These are phyloP conservation scores for Lepus timidus DNA, from an alignment of 2,113 vertebrate species.

Conservation along the genomic window DNA sequence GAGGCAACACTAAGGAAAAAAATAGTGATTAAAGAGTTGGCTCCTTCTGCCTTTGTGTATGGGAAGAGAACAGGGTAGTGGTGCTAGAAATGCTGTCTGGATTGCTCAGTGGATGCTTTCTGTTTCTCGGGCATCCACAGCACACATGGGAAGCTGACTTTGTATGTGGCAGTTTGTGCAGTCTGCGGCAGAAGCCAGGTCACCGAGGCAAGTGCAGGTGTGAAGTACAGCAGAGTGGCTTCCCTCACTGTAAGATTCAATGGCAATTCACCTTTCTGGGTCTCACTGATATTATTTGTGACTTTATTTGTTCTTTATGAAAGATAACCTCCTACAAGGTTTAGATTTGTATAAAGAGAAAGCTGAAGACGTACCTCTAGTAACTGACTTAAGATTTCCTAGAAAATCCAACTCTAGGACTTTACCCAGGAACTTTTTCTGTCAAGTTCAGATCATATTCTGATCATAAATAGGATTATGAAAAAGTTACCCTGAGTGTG, in stretches of 20 bases:
- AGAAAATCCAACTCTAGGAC: slow-evolving; percentile 53
- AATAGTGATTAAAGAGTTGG: neutral
- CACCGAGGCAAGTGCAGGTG: neutral
- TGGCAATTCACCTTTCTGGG: neutral
- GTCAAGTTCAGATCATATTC: neutral
- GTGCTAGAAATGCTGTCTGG: neutral
- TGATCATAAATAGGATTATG: slow-evolving; percentile 37
- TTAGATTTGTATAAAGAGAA: neutral
- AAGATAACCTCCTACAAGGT: neutral
- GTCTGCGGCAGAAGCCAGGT: neutral
- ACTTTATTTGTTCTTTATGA: slow-evolving; percentile 7
- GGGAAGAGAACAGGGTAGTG: neutral
- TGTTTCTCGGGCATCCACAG: neutral
- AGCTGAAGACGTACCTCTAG: neutral
- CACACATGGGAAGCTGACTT: neutral
- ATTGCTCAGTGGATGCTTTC: neutral
- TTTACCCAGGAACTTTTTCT: slow-evolving; percentile 3
- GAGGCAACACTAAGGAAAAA: neutral
- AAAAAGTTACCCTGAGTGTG: slow-evolving; percentile 50
- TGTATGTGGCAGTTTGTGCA: neutral
- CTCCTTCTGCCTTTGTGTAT: neutral
- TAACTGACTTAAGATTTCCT: slow-evolving; percentile 29
- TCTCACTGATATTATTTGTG: neutral
- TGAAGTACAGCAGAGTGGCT: neutral
- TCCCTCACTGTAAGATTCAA: neutral